Evolutionary conservation across 2,888 invertebrate genomes (phyloP), one percentile per base, ranked within the genome.

Genomic region (Stenchaetothrips biformis): DNA sequence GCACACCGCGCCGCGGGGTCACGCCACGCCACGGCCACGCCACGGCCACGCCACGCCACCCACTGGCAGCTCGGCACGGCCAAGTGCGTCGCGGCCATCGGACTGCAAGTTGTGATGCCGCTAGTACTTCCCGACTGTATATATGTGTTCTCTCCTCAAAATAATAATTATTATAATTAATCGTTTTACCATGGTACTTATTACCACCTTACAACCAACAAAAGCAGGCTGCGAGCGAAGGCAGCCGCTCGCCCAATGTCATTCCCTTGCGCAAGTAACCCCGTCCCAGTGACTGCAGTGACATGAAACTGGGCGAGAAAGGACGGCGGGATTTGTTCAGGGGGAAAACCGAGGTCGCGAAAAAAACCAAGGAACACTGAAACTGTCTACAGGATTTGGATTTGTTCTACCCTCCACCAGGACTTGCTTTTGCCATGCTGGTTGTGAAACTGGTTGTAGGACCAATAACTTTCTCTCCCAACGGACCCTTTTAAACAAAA

Each of bases 71-170:
- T 53, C 53, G 53, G 53, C 53, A 53, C 53, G 53, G 13, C 59
- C 59, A 16, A 59, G 37, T 37, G 37, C 37, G 37, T 37, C 37
- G 18, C 59, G 59, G 18, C 67, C 67, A 25, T 25, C 25, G 67
- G 21, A 74, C 67, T 74, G 67, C 25, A 11, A 74, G 67, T 74
- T 74, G 67, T 74, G 67, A 74, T 74, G 67, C 21, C 67, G 67
- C 67, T 25, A 74, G 67, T 74, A 74, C 67, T 74, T 74, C 67
- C 67, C 67, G 67, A 74, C 67, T 74, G 67, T 74, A 74, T 7
- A 74, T 74, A 74, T 74, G 67, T 74, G 67, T 74, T 74, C 67
- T 74, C 67, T 74, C 67, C 67, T 74, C 67, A 21, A 21, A 74
- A 74, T 74, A 25, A 59, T 59, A 13, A 59, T 59, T 13, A 18